Evolutionary conservation across 2,797 vertebrate species (phyloP).

Genomic region (Pseudochirops corinnae): DNA sequence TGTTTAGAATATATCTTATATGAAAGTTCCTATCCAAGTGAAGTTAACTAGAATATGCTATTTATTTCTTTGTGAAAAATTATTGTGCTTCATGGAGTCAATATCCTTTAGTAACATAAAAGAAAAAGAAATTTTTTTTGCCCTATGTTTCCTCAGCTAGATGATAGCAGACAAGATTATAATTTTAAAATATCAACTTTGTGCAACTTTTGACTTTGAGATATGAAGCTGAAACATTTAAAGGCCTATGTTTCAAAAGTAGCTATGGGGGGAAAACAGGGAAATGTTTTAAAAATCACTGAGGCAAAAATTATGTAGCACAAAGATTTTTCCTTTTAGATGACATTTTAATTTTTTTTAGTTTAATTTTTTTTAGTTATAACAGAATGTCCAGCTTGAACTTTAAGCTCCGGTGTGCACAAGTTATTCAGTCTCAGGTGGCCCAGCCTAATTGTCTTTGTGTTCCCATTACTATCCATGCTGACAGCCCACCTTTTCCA

Average conservation of each 20-base stretch:
- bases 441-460: slow-evolving; percentile 77
- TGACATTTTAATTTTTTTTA: slow-evolving; percentile 48
- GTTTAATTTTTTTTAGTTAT: slow-evolving; percentile 23
- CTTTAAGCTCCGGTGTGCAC: slow-evolving; percentile 50
- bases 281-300: slow-evolving; percentile 65
- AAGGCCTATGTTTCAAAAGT: slow-evolving; percentile 39
- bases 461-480: slow-evolving; percentile 76
- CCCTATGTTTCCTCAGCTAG: slow-evolving; percentile 70
- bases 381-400: slow-evolving; percentile 60
- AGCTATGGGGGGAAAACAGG: neutral
- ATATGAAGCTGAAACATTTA: slow-evolving; percentile 15
- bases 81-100: slow-evolving; percentile 70
- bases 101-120: slow-evolving; percentile 62
- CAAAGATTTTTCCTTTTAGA: slow-evolving; percentile 50
- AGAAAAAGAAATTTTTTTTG: slow-evolving; percentile 73
- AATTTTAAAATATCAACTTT: slow-evolving; percentile 60
- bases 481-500: slow-evolving; percentile 80
- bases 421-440: slow-evolving; percentile 76
- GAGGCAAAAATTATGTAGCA: slow-evolving; percentile 50
- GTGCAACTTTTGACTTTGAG: slow-evolving; percentile 45
- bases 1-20: slow-evolving; percentile 57
- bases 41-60: slow-evolving; percentile 59
- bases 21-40: slow-evolving; percentile 48
- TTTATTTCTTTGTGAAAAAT: slow-evolving; percentile 77
- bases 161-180: slow-evolving; percentile 58